A percentile compares a stretch with the other conserved stretches of the same genome.
phyloP scores from a whole-genome alignment of 1,140 invertebrate genomes.

The Solenopsis fugax region DNA sequence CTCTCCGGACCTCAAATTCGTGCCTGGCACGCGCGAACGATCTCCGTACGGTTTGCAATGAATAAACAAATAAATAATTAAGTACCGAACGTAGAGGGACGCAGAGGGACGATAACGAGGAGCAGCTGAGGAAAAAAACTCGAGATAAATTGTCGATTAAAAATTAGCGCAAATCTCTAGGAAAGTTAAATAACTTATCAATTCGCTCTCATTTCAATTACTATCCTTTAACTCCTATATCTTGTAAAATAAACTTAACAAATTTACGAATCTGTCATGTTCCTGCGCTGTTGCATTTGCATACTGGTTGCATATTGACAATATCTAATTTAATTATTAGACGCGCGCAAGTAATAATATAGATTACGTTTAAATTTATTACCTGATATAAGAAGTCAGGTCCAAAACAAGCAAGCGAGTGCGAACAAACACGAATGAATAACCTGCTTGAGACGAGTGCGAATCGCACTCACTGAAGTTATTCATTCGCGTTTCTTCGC shows the following conservation, averaged over 20 bases:
- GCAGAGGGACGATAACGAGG: background rate
- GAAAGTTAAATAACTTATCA: background rate
- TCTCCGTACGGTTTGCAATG: background rate
- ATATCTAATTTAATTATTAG: background rate
- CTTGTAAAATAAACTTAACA: background rate
- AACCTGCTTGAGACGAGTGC: background rate
- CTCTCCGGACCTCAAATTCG: conserved; percentile 61
- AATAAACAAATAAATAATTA: conserved; percentile 43
- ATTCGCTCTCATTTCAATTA: background rate
- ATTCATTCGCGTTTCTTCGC: background rate
- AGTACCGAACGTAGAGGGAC: background rate
- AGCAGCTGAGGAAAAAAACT: background rate
- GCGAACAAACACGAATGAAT: conserved; percentile 4
- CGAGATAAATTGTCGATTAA: background rate
- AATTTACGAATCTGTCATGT: background rate
- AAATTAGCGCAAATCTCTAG: background rate
- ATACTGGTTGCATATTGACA: background rate
- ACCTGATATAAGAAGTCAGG: background rate
- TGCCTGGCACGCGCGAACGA: conserved; percentile 54
- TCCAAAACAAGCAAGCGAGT: background rate
- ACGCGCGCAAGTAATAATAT: background rate
- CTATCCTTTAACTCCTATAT: background rate
- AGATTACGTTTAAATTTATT: background rate
- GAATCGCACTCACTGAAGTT: background rate
- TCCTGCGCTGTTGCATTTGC: background rate